A percentile compares a stretch with the other conserved stretches of the same genome.
Evolutionary conservation across 2,888 invertebrate genomes (phyloP).

Genomic region (Dicranocentrus wangi): DNA sequence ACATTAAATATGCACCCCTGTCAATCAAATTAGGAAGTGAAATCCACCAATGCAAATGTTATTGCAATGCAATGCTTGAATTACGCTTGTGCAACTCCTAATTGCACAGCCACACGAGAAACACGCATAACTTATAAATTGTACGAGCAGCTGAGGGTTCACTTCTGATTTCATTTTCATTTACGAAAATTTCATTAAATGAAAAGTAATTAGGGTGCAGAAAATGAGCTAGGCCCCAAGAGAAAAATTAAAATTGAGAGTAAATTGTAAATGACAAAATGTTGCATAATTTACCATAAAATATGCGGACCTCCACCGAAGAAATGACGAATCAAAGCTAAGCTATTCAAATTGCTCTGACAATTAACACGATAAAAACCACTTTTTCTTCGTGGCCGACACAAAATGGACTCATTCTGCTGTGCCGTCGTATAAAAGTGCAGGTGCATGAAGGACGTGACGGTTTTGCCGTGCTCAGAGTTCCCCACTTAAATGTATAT

Average conservation of each 20-base stretch:
- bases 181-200: slow-evolving; percentile 20
- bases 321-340: slow-evolving; percentile 54
- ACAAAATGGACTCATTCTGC: slow-evolving; percentile 49
- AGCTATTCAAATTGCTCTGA: slow-evolving; percentile 56
- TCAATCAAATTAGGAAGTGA: slow-evolving; percentile 40
- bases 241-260: slow-evolving; percentile 27
- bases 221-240: too few relatives aligned
- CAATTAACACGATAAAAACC: slow-evolving; percentile 64
- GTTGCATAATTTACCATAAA: slow-evolving; percentile 29
- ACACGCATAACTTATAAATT: background rate
- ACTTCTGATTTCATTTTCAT: too few relatives aligned
- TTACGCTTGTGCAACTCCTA: background rate
- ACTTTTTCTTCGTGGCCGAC: slow-evolving; percentile 43
- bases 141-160: background rate
- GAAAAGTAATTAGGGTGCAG: background rate
- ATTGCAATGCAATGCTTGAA: background rate
- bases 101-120: background rate
- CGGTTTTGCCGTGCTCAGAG: too few relatives aligned
- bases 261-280: slow-evolving; percentile 54
- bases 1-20: slow-evolving; percentile 39
- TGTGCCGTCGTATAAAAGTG: slow-evolving; percentile 27
- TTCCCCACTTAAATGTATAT: slow-evolving; percentile 23
- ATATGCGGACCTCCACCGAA: slow-evolving; percentile 54
- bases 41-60: slow-evolving; percentile 19
- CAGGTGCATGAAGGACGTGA: background rate